Evolutionary conservation across 1,140 invertebrate genomes (phyloP).

Genomic region (Leptinotarsa undecemlineata): DNA sequence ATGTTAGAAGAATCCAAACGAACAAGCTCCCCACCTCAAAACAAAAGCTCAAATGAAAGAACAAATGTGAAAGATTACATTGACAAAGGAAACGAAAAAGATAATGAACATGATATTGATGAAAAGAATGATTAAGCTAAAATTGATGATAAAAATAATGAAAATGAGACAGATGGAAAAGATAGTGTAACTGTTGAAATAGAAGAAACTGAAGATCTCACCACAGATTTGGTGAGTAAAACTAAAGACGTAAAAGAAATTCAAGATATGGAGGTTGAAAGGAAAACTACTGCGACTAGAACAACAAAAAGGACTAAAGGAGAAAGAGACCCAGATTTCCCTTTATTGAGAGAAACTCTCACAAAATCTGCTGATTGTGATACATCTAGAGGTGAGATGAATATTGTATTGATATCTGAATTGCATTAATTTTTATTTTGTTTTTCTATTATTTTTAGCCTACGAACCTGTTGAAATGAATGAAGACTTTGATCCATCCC

Average conservation of each 20-base stretch:
- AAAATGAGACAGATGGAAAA: not conserved
- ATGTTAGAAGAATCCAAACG: not conserved
- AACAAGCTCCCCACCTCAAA: too few species aligned
- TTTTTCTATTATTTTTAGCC: not conserved
- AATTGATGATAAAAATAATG: not conserved
- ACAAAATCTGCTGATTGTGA: constrained; percentile 1
- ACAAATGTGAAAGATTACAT: not conserved
- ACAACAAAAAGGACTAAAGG: not conserved
- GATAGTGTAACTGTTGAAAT: constrained; percentile 4
- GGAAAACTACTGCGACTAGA: not conserved
- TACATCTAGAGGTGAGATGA: not conserved
- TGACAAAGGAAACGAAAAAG: not conserved
- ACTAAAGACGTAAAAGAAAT: not conserved
- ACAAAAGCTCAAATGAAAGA: not conserved
- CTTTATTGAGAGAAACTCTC: constrained; percentile 16
- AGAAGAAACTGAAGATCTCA: constrained; percentile 13
- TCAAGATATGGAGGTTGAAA: not conserved
- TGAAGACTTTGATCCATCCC: constrained; percentile 47
- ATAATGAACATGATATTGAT: not conserved
- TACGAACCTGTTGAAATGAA: constrained; percentile 40
- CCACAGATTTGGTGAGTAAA: not conserved
- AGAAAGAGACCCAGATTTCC: not conserved
- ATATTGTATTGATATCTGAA: constrained; percentile 14
- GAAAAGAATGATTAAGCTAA: not conserved
- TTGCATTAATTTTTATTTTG: not conserved